These are phyloP conservation scores for Macaca nemestrina DNA, from an alignment of 2,113 vertebrate genomes.

Conservation along the genomic window DNA sequence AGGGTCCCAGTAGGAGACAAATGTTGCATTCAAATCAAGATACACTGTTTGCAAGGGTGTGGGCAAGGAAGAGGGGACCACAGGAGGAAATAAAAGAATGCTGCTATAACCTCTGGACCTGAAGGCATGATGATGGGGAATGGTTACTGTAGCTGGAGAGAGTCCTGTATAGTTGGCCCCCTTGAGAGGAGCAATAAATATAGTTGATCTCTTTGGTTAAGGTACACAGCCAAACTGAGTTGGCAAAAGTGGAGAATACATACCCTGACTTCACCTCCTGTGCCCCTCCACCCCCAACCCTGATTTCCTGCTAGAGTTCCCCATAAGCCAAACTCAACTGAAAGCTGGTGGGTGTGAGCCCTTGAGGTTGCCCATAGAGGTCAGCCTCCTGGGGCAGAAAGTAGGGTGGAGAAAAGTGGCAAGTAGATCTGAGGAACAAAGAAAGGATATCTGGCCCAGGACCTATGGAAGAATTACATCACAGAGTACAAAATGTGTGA, in stretches of 20 bases:
- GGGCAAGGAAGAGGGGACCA: no score
- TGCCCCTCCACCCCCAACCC: no score
- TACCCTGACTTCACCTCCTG: neutral
- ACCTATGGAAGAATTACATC: neutral
- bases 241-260: neutral
- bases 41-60: neutral
- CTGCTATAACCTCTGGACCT: neutral
- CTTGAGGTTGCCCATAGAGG: neutral
- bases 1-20: neutral
- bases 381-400: neutral
- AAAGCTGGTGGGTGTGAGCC: neutral
- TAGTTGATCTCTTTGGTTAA: neutral
- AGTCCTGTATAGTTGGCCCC: neutral
- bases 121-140: neutral
- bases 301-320: neutral
- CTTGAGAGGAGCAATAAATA: neutral
- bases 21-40: neutral
- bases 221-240: neutral
- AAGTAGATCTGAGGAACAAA: neutral
- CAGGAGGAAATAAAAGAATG: neutral
- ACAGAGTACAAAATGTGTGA: neutral
- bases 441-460: neutral
- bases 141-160: neutral
- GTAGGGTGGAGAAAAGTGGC: neutral
- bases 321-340: neutral